A percentile compares a stretch with the other conserved stretches of the same genome.
Evolutionary conservation across 2,113 vertebrate species (phyloP).

Genomic region (Willisornis vidua): DNA sequence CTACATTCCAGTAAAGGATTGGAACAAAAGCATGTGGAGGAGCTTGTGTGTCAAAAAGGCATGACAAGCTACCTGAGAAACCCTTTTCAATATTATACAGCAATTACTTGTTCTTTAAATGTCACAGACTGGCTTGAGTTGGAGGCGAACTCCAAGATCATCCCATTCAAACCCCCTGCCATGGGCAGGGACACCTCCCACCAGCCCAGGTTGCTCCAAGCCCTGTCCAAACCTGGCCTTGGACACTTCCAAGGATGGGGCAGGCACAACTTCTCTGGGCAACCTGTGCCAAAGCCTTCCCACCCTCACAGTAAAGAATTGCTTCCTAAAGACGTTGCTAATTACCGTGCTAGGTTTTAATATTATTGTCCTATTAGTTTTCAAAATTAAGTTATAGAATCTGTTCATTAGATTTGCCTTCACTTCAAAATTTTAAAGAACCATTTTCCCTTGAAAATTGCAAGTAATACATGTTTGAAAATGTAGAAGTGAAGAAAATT

Average conservation of each 20-base stretch:
- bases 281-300: background rate
- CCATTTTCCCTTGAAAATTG: background rate
- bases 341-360: background rate
- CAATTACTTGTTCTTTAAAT: background rate
- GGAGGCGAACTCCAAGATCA: background rate
- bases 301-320: background rate
- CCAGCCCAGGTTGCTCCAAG: background rate
- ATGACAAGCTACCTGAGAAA: background rate
- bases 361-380: background rate
- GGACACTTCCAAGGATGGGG: background rate
- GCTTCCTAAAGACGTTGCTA: background rate
- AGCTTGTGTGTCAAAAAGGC: background rate
- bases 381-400: background rate
- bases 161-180: background rate
- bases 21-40: background rate
- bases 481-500: background rate
- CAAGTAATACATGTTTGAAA: background rate
- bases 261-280: background rate
- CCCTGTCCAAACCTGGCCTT: too few species aligned
- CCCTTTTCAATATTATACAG: background rate
- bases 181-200: background rate
- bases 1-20: background rate
- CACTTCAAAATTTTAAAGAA: constrained; percentile 24
- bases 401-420: background rate
- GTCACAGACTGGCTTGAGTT: background rate